Base-by-base conservation (phyloP, 2,797 vertebrate species). In the Kryptopterus vitreolus region DNA sequence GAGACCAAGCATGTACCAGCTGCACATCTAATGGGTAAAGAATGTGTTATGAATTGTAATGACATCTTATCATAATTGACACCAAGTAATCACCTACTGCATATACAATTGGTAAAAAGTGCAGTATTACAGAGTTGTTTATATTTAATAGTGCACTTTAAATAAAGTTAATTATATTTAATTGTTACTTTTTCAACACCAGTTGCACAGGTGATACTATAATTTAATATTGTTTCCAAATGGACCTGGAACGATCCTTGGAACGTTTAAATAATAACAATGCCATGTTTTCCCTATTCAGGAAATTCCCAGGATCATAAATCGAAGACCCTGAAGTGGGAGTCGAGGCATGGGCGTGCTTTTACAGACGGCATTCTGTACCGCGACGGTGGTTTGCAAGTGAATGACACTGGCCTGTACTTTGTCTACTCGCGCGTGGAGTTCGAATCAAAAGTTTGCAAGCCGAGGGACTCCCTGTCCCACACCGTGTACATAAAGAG, bases 351-450 rank as follows among this genome's bases (percentile, higher is more conserved):
- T 0, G 93, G 95, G 4, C 90, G 81, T 6, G 94, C 95, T 1
- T 95, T 97, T 87, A 88, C 87, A 9, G 86, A 88, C 0, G 96
- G 95, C 0, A 82, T 98, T 71, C 78, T 84, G 12, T 98, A 98
- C 86, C 88, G 20, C 0, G 85, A 95, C 0, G 93, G 93, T 0
- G 90, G 91, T 2, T 91, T 99, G 0, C 85, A 94, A 77, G 90
- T 98, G 86, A 96, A 94, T 0, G 90, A 95, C 83, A 92, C 93
- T 0, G 97, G 96, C n/a, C 82, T 95, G 0, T 98, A 98, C 89
- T 96, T 97, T 0, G 87, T 98, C 22, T 99, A 98, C 89, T 95
- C 96, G n/a, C 94, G 94, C 0, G 91, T 99, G 55, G 93, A 96
- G 85, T 90, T 98, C 86, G 89, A 93, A 1, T 89, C 93, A 31